These are phyloP conservation scores for Halcyon chelicuti DNA, from an alignment of 2,797 vertebrate species.

Conservation along the genomic window DNA sequence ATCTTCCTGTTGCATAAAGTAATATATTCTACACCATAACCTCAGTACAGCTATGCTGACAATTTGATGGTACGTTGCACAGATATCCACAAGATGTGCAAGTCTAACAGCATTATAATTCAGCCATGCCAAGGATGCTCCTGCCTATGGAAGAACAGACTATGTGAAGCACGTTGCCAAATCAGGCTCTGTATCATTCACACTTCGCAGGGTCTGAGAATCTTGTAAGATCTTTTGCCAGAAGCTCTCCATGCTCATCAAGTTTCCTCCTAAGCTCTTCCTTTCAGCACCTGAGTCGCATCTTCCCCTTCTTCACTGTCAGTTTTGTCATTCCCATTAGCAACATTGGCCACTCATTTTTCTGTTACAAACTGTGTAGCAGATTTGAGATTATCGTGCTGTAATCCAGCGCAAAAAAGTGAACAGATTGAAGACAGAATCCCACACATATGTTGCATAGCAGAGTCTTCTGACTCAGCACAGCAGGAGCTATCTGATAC, in stretches of 20 bases:
- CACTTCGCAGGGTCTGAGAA: slow-evolving; percentile 26
- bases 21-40: neutral
- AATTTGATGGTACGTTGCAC: neutral
- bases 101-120: slow-evolving; percentile 35
- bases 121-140: slow-evolving; percentile 7
- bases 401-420: neutral
- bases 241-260: neutral
- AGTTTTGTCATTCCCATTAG: neutral
- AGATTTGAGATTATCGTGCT: neutral
- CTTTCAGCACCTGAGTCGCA: neutral
- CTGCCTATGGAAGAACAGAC: slow-evolving; percentile 24
- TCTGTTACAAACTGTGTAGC: neutral
- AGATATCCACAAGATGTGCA: slow-evolving; percentile 16
- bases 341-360: neutral
- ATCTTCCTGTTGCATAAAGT: neutral
- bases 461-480: slow-evolving; percentile 61
- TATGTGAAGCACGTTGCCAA: neutral
- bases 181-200: slow-evolving; percentile 20
- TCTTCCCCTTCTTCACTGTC: neutral
- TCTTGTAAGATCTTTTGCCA: neutral
- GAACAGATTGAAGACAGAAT: slow-evolving; percentile 59
- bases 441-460: slow-evolving; percentile 35
- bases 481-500: neutral
- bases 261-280: neutral
- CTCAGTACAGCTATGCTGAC: neutral